Evolutionary conservation across 2,113 vertebrate genomes (phyloP), one percentile per base, ranked within the genome.

Genomic region (Mellivora capensis): DNA sequence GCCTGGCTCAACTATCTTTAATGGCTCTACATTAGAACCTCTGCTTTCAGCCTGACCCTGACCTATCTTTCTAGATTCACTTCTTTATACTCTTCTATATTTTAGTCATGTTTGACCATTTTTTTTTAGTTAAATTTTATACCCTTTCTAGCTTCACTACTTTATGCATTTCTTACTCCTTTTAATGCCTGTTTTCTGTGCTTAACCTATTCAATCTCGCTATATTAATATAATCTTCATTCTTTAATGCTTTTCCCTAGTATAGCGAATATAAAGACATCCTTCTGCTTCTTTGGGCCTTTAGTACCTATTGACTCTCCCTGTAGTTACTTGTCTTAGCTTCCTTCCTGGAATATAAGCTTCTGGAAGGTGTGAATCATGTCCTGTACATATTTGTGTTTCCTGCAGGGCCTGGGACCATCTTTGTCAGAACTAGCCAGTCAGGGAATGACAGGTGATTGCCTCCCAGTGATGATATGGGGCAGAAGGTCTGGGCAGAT

Each of bases 281-380:
- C 42, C n/a, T 77, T 81, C 21, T 69, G 25, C 86, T 18, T 44
- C 39, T 87, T 15, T 8, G 49, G 31, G 54, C 57, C 25, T 72
- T 62, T 13, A 21, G 12, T 37, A 72, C 39, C 12, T 71, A 21
- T 6, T 49, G 29, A 54, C 42, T 49, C 12, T 88, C 23, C 52
- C 37, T 1, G 2, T 59, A 3, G 44, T 27, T 72, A 12, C n/a
- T 85, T 49, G 29, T 29, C 61, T 31, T 44, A 2, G 39, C 20
- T 49, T 77, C 59, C 52, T 91, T 59, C 59, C 84, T 93, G 86
- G 77, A 94, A 82, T 54, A 13, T 49, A 20, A 29, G 34, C 52
- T 74, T 91, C 85, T 80, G 88, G 82, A 91, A 95, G 96, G 61
- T 57, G 49, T 96, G 96, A 96, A 76, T 97, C 97, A 96, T 25